Conservation (phyloP, 2,888 invertebrate genomes). For the Ornithoptera alexandrae region DNA sequence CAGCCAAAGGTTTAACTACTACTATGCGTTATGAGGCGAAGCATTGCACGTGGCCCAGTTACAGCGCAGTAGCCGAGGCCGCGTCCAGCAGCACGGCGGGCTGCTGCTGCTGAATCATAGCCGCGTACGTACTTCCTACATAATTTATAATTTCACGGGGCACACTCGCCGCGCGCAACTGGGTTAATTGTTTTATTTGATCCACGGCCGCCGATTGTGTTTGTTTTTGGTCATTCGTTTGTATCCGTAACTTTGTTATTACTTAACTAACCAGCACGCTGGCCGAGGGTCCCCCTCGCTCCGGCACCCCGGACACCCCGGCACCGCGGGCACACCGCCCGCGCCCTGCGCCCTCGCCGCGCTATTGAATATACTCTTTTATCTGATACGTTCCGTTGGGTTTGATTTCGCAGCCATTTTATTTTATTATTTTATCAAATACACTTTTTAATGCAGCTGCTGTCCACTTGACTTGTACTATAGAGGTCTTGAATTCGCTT, state of each 20-base stretch:
- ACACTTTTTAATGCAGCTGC: too few relatives aligned
- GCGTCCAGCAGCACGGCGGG: conserved; percentile 42
- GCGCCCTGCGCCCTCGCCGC: too few relatives aligned
- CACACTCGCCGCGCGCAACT: conserved; percentile 49
- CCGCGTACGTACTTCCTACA: conserved; percentile 57
- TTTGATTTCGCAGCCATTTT: too few relatives aligned
- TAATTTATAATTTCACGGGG: conserved; percentile 71
- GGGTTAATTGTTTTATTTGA: conserved; percentile 61
- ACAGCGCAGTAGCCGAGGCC: too few relatives aligned
- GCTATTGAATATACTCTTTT: too few relatives aligned
- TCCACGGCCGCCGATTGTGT: conserved; percentile 45
- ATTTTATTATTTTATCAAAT: too few relatives aligned
- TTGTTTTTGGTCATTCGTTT: conserved; percentile 36
- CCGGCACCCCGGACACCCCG: too few relatives aligned
- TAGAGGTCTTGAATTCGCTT: too few relatives aligned
- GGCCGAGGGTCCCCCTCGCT: neutral
- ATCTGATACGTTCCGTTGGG: too few relatives aligned
- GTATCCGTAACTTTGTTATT: conserved; percentile 29
- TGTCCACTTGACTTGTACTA: too few relatives aligned
- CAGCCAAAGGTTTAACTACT: neutral
- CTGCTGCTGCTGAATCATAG: conserved; percentile 54
- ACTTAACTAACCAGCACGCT: conserved; percentile 12
- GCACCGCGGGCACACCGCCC: too few relatives aligned
- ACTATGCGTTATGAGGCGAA: neutral
- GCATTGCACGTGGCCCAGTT: too few relatives aligned